Evolutionary conservation across 35 echinoderm and acorn worm species (phyloP), one percentile per base, ranked within the genome.

Genomic region (Acanthaster planci): DNA sequence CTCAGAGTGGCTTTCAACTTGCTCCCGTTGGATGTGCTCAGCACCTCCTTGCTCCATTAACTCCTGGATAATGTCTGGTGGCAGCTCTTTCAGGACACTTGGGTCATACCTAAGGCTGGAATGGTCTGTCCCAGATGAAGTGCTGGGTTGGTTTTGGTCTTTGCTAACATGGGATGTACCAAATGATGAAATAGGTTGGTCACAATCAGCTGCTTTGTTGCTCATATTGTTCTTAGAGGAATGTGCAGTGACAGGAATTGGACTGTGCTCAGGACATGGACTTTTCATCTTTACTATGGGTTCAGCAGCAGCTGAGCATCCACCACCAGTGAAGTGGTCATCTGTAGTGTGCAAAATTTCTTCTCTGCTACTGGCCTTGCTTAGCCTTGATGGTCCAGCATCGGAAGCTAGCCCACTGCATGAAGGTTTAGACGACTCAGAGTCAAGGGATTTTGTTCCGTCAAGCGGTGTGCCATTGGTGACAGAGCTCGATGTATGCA

Each of bases 51-150:
- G 77, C 50, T 87, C 79, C 23, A 95, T 52, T 21, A 95, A 51
- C 58, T 95, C 93, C 30, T 80, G 64, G 39, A 87, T 31, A 68
- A 95, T 89, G 35, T 90, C 82, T 16, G 86, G 54, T 26, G 94
- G 94, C 40, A 97, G 67, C 15, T 87, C 56, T 40, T 78, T 76
- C 10, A 97, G 32, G 7, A 97, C 84, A 67, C 67, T 84, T 75
- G 55, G 87, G 64, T 97, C 94, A 77, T 85, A 57, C 77, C 29
- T 42, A n/a, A 12, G 87, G 52, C 19, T 19, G 54, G 56, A 83
- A 68, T 68, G 60, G 60, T 68, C 60, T 68, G 23, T 77, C 4
- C 60, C 67, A 32, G 79, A 75, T 21, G 87, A 89, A 14, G 87
- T 67, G 76, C 87, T 83, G 1, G 87, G 76, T 39, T 82, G 87